Percentiles rank a stretch among this genome's conserved stretches.
Evolutionary conservation across 2,888 invertebrate species (phyloP).

Genomic region (Polymixis lichenea): DNA sequence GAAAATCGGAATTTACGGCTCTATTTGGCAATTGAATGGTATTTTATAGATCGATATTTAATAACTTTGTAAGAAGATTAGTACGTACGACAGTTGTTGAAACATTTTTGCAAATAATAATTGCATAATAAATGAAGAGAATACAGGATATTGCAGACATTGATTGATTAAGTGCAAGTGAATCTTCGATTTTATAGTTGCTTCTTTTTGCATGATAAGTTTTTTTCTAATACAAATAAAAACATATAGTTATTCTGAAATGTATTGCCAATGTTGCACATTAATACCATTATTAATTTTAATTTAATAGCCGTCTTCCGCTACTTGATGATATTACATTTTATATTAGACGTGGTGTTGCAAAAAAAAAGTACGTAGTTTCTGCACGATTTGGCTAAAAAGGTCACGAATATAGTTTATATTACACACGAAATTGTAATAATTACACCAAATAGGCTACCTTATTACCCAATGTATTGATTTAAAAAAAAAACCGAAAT

Average conservation of each 20-base stretch:
- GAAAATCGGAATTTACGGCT: slow-evolving; percentile 36
- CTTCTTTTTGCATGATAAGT: neutral
- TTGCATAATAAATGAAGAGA: slow-evolving; percentile 20
- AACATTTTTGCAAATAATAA: slow-evolving; percentile 24
- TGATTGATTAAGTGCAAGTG: slow-evolving; percentile 21
- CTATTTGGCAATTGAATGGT: slow-evolving; percentile 29
- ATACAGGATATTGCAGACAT: slow-evolving; percentile 4
- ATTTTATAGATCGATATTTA: slow-evolving; percentile 6
- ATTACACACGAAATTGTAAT: slow-evolving; percentile 18
- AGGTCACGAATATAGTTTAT: slow-evolving; percentile 46
- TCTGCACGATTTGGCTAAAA: slow-evolving; percentile 35
- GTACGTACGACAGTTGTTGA: slow-evolving; percentile 16
- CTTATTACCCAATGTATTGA: no score
- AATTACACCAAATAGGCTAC: neutral
- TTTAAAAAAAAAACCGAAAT: no score
- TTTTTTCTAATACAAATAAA: neutral
- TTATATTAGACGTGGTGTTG: slow-evolving; percentile 14
- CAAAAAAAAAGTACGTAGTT: slow-evolving; percentile 26
- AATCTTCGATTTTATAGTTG: neutral
- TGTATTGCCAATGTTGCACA: slow-evolving; percentile 13
- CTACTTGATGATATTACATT: slow-evolving; percentile 26
- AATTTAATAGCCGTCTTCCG: slow-evolving; percentile 35
- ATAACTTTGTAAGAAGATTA: slow-evolving; percentile 15
- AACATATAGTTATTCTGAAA: neutral
- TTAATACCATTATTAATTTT: slow-evolving; percentile 8